Percentiles rank a stretch among this genome's conserved stretches.
Conservation (phyloP, 2,888 invertebrate species). For the Parapristionchus giblindavisi region DNA sequence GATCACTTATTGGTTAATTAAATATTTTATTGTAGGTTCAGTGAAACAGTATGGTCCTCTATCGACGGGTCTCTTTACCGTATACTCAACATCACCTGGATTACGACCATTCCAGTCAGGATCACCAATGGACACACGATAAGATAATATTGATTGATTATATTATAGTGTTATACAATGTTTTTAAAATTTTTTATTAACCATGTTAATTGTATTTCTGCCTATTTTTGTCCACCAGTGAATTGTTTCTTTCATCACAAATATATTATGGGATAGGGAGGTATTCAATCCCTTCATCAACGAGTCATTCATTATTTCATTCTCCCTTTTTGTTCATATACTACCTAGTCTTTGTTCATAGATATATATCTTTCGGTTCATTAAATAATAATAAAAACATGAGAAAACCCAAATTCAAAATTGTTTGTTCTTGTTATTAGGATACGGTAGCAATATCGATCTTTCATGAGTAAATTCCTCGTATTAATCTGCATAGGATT, state of each 20-base stretch:
- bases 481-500: too few species aligned
- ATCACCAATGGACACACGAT: slow-evolving; percentile 38
- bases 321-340: background rate
- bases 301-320: too few species aligned
- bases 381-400: slow-evolving; percentile 5
- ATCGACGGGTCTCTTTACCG: slow-evolving; percentile 21
- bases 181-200: too few species aligned
- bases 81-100: slow-evolving; percentile 34
- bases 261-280: too few species aligned
- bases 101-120: slow-evolving; percentile 36
- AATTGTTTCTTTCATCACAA: too few species aligned
- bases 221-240: too few species aligned
- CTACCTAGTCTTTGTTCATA: slow-evolving; percentile 19
- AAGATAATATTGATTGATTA: too few species aligned
- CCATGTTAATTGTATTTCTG: too few species aligned
- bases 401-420: slow-evolving; percentile 26
- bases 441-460: slow-evolving; percentile 34
- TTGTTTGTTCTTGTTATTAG: slow-evolving; percentile 31
- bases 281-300: too few species aligned
- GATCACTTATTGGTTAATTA: background rate
- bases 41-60: background rate
- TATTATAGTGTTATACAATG: too few species aligned
- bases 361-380: background rate
- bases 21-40: slow-evolving; percentile 18
- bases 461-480: too few species aligned